phyloP scores from a whole-genome alignment of 2,888 invertebrate species.

The Platycnemis pennipes region DNA sequence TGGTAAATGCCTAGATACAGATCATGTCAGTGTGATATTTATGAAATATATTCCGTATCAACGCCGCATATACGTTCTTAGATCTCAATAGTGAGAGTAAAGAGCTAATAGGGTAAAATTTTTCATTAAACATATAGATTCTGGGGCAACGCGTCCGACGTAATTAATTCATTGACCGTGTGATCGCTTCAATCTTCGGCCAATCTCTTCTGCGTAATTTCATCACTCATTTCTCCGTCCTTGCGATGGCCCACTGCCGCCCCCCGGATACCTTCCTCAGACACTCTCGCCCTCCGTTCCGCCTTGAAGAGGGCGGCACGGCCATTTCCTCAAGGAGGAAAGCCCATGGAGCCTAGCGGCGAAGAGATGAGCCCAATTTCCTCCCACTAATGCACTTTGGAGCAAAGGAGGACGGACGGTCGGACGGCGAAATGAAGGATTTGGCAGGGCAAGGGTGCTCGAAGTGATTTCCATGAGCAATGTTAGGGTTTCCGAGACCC shows the following conservation, averaged over 20 bases:
- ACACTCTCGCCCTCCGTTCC: neutral
- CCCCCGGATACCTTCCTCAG: neutral
- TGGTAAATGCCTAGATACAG: too few relatives aligned
- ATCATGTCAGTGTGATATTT: too few relatives aligned
- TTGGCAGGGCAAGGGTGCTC: neutral
- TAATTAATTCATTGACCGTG: neutral
- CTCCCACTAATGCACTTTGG: constrained; percentile 53
- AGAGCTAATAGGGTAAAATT: neutral
- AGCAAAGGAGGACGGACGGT: neutral
- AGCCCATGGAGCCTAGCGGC: neutral
- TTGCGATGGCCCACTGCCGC: neutral
- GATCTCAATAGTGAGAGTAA: too few relatives aligned
- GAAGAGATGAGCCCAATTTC: constrained; percentile 61
- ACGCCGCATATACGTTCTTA: too few relatives aligned
- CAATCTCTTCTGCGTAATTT: constrained; percentile 5
- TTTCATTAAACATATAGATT: neutral
- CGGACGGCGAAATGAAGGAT: neutral
- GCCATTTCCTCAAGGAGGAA: constrained; percentile 60
- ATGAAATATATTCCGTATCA: too few relatives aligned
- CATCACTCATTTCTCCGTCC: neutral
- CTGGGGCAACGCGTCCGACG: neutral
- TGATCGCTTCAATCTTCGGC: neutral
- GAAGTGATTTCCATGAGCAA: neutral
- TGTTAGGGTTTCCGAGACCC: constrained; percentile 4
- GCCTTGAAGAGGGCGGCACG: neutral